A percentile compares a stretch with the other conserved stretches of the same genome.
Evolutionary conservation across 2,113 vertebrate species (phyloP).

Genomic region (Holacanthus passer): DNA sequence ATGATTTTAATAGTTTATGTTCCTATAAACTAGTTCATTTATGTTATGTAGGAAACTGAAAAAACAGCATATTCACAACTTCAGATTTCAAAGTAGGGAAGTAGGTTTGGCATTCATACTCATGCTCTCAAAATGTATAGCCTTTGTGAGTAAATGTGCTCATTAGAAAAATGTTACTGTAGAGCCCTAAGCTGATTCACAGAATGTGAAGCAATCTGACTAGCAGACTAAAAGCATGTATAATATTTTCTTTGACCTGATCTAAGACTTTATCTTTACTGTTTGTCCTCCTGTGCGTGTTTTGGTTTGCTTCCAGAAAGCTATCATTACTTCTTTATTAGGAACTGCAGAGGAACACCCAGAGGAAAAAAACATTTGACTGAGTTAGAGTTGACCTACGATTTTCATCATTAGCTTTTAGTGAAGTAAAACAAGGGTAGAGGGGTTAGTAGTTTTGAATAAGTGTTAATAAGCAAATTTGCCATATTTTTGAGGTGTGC

Average conservation of each 20-base stretch:
- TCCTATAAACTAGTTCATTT: background rate
- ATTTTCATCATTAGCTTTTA: background rate
- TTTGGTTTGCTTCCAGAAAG: background rate
- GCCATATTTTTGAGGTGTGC: background rate
- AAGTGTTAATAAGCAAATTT: background rate
- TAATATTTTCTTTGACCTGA: background rate
- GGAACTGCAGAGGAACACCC: background rate
- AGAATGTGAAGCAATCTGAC: background rate
- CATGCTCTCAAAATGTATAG: background rate
- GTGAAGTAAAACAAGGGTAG: background rate
- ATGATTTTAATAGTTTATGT: background rate
- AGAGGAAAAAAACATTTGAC: conserved; percentile 5
- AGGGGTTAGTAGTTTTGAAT: background rate
- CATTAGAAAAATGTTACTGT: background rate
- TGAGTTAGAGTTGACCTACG: background rate
- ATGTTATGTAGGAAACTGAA: background rate
- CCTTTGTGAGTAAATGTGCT: background rate
- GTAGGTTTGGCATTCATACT: background rate
- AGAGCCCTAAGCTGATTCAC: background rate
- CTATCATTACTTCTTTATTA: background rate
- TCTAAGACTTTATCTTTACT: background rate
- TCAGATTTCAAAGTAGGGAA: background rate
- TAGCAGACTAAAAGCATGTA: background rate
- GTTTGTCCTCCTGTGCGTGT: background rate
- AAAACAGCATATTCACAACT: background rate